phyloP scores from a whole-genome alignment of 2,113 vertebrate species.

The Thinocorus orbignyianus region DNA sequence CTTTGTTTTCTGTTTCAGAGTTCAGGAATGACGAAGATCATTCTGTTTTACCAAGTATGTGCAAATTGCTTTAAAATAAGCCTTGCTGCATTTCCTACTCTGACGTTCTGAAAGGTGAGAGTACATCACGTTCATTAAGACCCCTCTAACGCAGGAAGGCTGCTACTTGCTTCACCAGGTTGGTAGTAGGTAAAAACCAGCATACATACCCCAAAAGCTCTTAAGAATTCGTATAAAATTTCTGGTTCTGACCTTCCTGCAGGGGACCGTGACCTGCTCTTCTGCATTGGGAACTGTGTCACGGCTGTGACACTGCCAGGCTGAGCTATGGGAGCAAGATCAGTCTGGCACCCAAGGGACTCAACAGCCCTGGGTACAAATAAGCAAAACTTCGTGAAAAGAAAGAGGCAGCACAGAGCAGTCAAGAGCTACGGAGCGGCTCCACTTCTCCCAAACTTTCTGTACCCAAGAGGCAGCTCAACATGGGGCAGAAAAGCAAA shows the following conservation, averaged over 20 bases:
- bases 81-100: neutral
- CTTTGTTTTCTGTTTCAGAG: conserved; percentile 26
- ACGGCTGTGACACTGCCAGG: accelerated
- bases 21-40: neutral
- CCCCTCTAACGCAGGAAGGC: neutral
- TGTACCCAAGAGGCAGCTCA: neutral
- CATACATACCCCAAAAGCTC: neutral
- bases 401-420: neutral
- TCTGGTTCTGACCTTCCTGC: neutral
- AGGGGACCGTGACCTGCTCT: neutral
- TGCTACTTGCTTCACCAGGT: neutral
- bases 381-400: neutral
- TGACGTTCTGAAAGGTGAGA: neutral
- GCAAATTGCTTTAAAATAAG: neutral
- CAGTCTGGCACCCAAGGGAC: neutral
- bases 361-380: neutral
- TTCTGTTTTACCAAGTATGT: neutral
- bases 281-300: neutral
- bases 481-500: neutral
- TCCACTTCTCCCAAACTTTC: neutral
- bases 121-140: neutral
- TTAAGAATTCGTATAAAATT: neutral
- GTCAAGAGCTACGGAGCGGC: neutral
- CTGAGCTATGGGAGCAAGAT: accelerated
- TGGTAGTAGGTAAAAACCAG: neutral